phyloP scores from a whole-genome alignment of 1,140 invertebrate genomes.

The Myzus persicae region DNA sequence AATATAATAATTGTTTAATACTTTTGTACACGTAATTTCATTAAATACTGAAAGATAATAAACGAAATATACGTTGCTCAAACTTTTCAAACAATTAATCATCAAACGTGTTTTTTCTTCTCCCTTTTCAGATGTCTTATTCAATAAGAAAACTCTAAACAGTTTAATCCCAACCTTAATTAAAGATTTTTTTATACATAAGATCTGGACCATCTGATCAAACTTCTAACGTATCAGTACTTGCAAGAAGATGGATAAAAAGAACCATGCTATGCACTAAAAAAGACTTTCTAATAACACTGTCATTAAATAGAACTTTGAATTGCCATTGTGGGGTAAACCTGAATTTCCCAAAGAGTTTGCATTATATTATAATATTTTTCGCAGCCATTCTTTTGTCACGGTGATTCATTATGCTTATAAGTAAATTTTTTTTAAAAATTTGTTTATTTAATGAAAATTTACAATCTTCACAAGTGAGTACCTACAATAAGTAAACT shows the following conservation, averaged over 20 bases:
- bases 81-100: conserved; percentile 14
- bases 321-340: not conserved
- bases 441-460: no score
- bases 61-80: not conserved
- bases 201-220: no score
- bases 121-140: not conserved
- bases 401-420: not conserved
- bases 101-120: not conserved
- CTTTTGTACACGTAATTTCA: not conserved
- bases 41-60: not conserved
- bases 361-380: conserved; percentile 1
- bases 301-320: conserved; percentile 11
- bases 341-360: not conserved
- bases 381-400: not conserved
- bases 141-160: not conserved
- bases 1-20: conserved; percentile 26
- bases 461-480: no score
- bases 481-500: no score
- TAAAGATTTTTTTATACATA: not conserved
- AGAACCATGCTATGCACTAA: not conserved
- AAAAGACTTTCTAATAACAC: not conserved
- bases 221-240: not conserved
- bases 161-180: not conserved
- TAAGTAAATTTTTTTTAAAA: no score
- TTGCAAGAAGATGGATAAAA: not conserved